Evolutionary conservation across 2,113 vertebrate genomes (phyloP), one percentile per base, ranked within the genome.

Genomic region (Talpa occidentalis): DNA sequence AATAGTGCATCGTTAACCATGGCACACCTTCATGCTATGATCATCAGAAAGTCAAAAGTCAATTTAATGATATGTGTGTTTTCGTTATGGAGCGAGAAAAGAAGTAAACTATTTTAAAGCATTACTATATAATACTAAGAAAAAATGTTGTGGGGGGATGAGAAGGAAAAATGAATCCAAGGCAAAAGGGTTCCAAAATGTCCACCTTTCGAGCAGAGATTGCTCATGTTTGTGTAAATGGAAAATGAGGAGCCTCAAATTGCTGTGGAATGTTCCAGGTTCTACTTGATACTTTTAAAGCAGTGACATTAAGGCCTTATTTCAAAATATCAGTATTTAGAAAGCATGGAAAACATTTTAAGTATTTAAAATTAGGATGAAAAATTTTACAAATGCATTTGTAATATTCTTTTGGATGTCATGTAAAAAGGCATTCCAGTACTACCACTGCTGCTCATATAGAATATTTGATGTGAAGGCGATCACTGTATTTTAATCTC

Each of bases 301-400:
- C 8, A 87, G n/a, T 56, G 40, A 54, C 14, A 15, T 80, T 15
- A 30, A 54, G 30, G 17, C 6, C 37, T 60, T 40, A 40, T 83
- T 92, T 91, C 19, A 32, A 88, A 88, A 67, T 47, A n/a, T 24
- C 28, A 66, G 35, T 54, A 72, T 87, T 72, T 83, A 67, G 3
- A 40, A 47, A 74, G 22, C 30, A 32, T 62, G 28, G 7, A 54
- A 77, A 59, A 26, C 42, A 28, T 92, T 87, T 80, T 14, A 66
- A 32, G 15, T 88, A 90, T 67, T 73, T 94, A 67, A 49, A 96
- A 47, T 78, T 80, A 49, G 32, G 52, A 40, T 82, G 52, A 88
- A 54, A 87, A 21, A 14, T 59, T 82, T 96, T 90, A 56, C 77
- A 72, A 42, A 87, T 14, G 14, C 69, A 56, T 74, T 90, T 91